Evolutionary conservation across 2,888 invertebrate species (phyloP), one percentile per base, ranked within the genome.

Genomic region (Epicampocera succincta): DNA sequence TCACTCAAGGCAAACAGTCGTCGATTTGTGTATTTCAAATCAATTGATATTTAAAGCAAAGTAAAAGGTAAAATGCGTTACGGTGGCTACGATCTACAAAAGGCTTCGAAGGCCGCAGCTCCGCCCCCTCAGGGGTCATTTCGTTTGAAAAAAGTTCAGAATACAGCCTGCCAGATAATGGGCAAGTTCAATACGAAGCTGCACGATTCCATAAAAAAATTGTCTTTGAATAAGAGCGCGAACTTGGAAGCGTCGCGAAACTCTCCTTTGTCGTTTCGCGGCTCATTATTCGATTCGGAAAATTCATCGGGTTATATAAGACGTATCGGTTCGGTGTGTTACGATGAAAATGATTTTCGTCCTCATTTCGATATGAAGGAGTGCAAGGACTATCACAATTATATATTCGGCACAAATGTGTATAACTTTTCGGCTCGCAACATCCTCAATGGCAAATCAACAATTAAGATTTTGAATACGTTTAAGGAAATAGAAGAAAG

Each of bases 21-120:
- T 8, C 12, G 21, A 11, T 52, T 25, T 63, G 68, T 17, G 17
- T 40, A 12, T 9, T 12, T 38, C 42, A 9, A 33, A 4, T 33
- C 8, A 33, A 5, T 4, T 9, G 8, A 3, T 25, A 25, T 48
- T 52, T 9, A 13, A 50, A 15, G 11, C 50, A 73, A n/a, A n/a
- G 11, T 8, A 42, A 3, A 0, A 48, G 15, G 13, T 25, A 87
- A 84, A 84, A 91, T 91, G 91, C 90, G 91, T 84, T 90, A 90
- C 86, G 91, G 91, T 65, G 90, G 89, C 79, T 91, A 91, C 84
- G 90, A 90, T 87, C 85, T 91, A 50, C 87, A 88, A 66, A 89
- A 90, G 83, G 90, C 89, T 56, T 87, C 89, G 15, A 88, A 90
- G 85, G 88, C 89, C 33, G 86, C 87, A 84, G 77, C 86, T 29